Base-by-base conservation (phyloP, 2,888 invertebrate genomes). In the Drosophila falleni region DNA sequence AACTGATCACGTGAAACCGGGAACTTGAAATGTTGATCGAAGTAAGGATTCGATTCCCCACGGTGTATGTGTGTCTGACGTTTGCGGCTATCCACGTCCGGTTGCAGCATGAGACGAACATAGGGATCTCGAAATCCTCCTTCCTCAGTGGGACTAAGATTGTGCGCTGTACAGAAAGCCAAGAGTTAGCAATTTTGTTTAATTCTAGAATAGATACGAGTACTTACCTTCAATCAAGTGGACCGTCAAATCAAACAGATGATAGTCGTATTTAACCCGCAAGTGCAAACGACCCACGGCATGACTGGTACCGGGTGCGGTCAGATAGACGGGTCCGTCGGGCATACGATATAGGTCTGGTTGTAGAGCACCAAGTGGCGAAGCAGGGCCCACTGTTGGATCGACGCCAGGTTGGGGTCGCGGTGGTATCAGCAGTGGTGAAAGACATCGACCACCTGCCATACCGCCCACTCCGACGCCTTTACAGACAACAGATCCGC, bases 81-180 rank as follows among this genome's bases (percentile, higher is more conserved):
- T 74, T 97, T 96, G 50, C 97, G 95, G 44, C 95, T 94, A 92
- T 98, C 98, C 15, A 98, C 96, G 90, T 96, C 96, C 0, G 98
- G 97, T n/a, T 95, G 93, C 15, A 98, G 93, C 44, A 95, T 94
- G 8, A 98, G 93, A 5, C 96, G 95, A 13, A 98, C 97, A 93
- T 97, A 98, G 0, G 98, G 97, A 93, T 98, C 97, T 89, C 96
- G 96, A 93, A 97, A 97, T 16, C 97, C 97, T 1, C 97, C 97
- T 54, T 96, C 96, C 81, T 97, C 97, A 90, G 96, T 96, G 54
- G 96, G 95, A 2, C 96, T 96, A 26, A 98, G 93, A 91, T 97
- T 96, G 91, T 97, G 97, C 13, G 97, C 97, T 96, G 91, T 2
- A 92, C 91, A 54, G 41, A n/a, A 59, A 37, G 1, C 0, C 5